Base-by-base conservation (phyloP, 2,888 invertebrate genomes). In the Resseliella maxima region DNA sequence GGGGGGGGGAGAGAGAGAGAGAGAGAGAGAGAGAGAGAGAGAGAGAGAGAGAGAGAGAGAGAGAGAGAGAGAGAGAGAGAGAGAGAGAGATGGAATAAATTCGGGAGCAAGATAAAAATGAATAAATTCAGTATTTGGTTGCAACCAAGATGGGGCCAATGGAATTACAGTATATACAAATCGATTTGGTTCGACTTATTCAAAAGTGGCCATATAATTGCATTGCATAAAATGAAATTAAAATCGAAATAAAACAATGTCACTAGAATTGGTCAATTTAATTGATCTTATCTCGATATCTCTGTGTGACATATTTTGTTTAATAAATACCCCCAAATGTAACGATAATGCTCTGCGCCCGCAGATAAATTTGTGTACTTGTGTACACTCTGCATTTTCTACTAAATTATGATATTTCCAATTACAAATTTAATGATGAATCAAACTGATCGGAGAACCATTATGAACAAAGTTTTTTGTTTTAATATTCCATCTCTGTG, bases 351-450 rank as follows among this genome's bases (percentile, higher is more conserved):
- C 6, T 41, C 41, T 5, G 50, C 18, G 21, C 50, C 50, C 50
- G 50, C 21, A 21, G 2, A 50, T 50, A 2, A n/a, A n/a, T n/a
- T n/a, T n/a, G n/a, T n/a, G n/a, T n/a, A n/a, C n/a, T n/a, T n/a
- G n/a, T n/a, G n/a, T n/a, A n/a, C n/a, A n/a, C n/a, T n/a, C n/a
- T n/a, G n/a, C n/a, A n/a, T n/a, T n/a, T n/a, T n/a, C n/a, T n/a
- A 24, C n/a, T n/a, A 59, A 59, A 59, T 59, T 59, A 59, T 59
- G 59, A n/a, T 59, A n/a, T 59, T 59, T 59, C 59, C 59, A n/a
- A 59, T 59, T 59, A 59, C 59, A 59, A 59, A 59, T 24, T 59
- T 59, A 59, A 59, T 59, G 59, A 59, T 59, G 59, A 59, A 59
- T 59, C n/a, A 59, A 59, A 24, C 6, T 59, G 59, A 59, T 59